phyloP scores from a whole-genome alignment of 2,888 invertebrate species.

The Hecatera dysodea region DNA sequence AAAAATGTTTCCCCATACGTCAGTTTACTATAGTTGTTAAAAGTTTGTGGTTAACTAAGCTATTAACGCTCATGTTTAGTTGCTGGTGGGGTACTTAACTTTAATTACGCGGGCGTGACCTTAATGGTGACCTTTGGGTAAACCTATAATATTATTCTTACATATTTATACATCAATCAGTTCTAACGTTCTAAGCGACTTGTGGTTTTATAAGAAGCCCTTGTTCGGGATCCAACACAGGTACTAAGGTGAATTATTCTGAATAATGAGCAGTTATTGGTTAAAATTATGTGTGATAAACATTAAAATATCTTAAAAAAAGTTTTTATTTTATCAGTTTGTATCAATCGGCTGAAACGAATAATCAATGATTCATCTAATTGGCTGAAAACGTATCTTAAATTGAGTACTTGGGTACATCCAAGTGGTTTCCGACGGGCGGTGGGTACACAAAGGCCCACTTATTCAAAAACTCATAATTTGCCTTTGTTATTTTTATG shows the following conservation, averaged over 20 bases:
- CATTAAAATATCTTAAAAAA: not conserved
- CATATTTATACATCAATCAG: slow-evolving; percentile 7
- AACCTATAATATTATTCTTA: slow-evolving; percentile 2
- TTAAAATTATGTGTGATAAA: not conserved
- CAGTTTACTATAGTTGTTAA: slow-evolving; percentile 10
- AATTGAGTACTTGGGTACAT: not conserved
- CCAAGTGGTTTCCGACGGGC: not conserved
- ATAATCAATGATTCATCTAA: not conserved
- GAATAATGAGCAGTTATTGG: not conserved
- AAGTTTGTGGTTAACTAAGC: not conserved
- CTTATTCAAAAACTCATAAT: not conserved
- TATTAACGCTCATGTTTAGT: slow-evolving; percentile 14
- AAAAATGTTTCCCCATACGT: not conserved
- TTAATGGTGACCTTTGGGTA: slow-evolving; percentile 7
- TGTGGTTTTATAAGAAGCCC: not conserved
- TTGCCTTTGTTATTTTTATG: not conserved
- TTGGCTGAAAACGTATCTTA: not conserved
- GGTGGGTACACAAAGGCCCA: not conserved
- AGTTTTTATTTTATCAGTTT: not conserved
- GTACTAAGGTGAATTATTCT: not conserved
- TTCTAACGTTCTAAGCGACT: not conserved
- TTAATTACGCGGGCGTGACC: not conserved
- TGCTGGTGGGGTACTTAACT: slow-evolving; percentile 4
- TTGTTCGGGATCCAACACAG: slow-evolving; percentile 1
- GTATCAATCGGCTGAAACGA: not conserved